Evolutionary conservation across 2,888 invertebrate species (phyloP), one percentile per base, ranked within the genome.

Genomic region (Andrena bucephala): DNA sequence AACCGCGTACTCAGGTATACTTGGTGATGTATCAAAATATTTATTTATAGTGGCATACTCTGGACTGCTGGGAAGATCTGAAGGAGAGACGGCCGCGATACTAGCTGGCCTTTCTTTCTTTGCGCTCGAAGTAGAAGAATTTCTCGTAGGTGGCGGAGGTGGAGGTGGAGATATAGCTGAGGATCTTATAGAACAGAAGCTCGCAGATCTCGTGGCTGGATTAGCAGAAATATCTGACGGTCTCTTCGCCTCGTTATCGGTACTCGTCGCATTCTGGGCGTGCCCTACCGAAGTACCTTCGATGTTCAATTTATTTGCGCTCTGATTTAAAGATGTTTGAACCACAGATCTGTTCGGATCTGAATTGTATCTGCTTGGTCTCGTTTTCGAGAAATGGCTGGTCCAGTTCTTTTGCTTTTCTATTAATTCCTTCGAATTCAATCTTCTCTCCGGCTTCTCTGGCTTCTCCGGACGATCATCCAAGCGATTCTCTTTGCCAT

Each of bases 331-430:
- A 3, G 94, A 92, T 7, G 91, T 91, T 77, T 94, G 93, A 33
- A 94, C 95, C 81, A 96, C 95, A 33, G 95, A 95, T 82, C 95
- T 95, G 92, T 96, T 96, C 10, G 96, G 96, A 94, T 96, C 96
- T 90, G 96, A 96, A 89, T 96, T 95, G 81, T 95, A 95, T 77
- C 96, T 95, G 85, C 94, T 94, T 65, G 96, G 95, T 87, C 97
- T 96, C 69, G 97, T 95, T 95, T 97, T 97, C 80, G 97, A 97
- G 93, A 98, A 98, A 94, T 98, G 98, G 81, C 97, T 97, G 42
- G 98, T 98, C 98, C 98, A 98, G 94, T 98, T 98, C 92, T 97
- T 96, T 93, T 98, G 98, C 91, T 98, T 97, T 94, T 98, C 98
- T 88, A 98, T 98, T 74, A 98, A 95, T 93, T 98, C 98, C 88